These are phyloP conservation scores for Papilio machaon DNA, from an alignment of 1,140 invertebrate species.

Conservation along the genomic window DNA sequence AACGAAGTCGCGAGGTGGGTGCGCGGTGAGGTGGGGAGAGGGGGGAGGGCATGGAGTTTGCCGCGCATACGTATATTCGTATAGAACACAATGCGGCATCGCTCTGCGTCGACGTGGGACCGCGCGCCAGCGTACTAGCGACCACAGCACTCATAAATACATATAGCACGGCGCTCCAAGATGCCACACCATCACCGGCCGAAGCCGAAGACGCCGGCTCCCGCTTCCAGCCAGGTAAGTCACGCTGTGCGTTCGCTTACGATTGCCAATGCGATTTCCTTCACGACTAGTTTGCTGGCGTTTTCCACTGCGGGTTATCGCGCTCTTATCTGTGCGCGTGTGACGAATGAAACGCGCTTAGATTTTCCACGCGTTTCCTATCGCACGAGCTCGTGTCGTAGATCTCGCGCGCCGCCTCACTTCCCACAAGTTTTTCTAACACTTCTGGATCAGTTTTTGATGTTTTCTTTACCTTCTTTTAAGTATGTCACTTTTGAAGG, in stretches of 20 bases:
- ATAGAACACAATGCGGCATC: constrained; percentile 76
- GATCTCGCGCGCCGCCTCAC: background rate
- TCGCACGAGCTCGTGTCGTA: background rate
- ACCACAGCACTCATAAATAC: constrained; percentile 65
- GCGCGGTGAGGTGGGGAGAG: constrained; percentile 41
- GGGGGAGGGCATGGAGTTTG: constrained; percentile 50
- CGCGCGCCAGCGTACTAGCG: constrained; percentile 70
- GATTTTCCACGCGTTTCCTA: constrained; percentile 32
- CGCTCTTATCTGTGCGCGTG: constrained; percentile 49
- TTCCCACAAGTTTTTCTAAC: background rate
- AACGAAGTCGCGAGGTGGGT: constrained; percentile 41
- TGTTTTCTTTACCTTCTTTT: background rate
- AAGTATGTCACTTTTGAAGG: background rate
- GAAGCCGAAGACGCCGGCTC: constrained; percentile 48
- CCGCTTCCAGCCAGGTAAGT: constrained; percentile 60
- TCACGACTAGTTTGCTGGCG: constrained; percentile 51
- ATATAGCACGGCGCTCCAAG: constrained; percentile 48
- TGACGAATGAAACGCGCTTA: constrained; percentile 39
- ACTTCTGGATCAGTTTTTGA: background rate
- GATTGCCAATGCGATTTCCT: constrained; percentile 54
- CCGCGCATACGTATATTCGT: constrained; percentile 63
- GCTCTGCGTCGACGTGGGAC: constrained; percentile 66
- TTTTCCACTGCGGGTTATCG: constrained; percentile 52
- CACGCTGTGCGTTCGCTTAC: constrained; percentile 57
- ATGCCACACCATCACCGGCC: constrained; percentile 51